A percentile compares a stretch with the other conserved stretches of the same genome.
Evolutionary conservation across 2,797 vertebrate species (phyloP).

Genomic region (Pygocentrus nattereri): DNA sequence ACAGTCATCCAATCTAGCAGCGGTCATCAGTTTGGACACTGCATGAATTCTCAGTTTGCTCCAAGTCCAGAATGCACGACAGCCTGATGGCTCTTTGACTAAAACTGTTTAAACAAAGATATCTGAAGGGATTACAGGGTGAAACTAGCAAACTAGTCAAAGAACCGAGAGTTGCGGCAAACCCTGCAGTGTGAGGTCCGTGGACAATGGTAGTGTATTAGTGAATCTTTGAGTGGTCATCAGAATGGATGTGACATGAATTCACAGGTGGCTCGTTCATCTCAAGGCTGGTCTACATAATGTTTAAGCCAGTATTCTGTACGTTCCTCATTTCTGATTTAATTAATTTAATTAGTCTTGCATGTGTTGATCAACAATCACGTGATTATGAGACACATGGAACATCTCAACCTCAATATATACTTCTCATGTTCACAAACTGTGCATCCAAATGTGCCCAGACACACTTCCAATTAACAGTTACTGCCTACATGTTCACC

Average conservation of each 20-base stretch:
- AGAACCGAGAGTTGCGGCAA: neutral
- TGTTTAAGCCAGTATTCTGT: neutral
- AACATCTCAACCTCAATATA: too few species aligned
- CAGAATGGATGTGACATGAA: neutral
- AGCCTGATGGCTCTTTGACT: neutral
- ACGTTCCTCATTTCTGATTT: neutral
- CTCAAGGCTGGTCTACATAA: too few species aligned
- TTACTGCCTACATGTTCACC: slow-evolving; percentile 4
- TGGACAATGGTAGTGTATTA: neutral
- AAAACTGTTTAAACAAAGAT: neutral
- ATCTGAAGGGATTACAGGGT: neutral
- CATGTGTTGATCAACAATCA: neutral
- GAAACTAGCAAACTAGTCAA: neutral
- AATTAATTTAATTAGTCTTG: neutral
- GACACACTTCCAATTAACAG: neutral
- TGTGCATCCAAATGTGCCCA: neutral
- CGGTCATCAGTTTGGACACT: neutral
- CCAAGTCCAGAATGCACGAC: neutral
- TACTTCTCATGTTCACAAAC: neutral
- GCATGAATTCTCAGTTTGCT: neutral
- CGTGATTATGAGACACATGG: neutral
- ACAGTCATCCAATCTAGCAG: slow-evolving; percentile 2
- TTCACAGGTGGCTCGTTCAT: neutral
- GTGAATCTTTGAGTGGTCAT: neutral
- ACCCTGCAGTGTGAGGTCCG: neutral